phyloP scores from a whole-genome alignment of 1,140 invertebrate genomes.

The Bombus sibiricus region DNA sequence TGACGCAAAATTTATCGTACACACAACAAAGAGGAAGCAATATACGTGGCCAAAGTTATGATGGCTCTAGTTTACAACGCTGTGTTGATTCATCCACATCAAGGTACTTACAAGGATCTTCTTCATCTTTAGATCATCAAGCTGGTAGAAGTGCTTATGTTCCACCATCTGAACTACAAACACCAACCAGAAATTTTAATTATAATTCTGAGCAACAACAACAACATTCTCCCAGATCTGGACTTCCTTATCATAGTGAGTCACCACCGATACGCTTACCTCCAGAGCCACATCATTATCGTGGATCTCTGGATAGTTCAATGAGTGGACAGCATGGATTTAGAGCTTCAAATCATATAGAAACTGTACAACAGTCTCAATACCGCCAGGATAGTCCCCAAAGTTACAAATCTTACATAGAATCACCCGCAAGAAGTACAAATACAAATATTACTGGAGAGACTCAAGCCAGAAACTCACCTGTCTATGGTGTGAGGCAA shows the following conservation, averaged over 20 bases:
- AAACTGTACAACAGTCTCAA: conserved; percentile 74
- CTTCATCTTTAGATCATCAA: conserved; percentile 74
- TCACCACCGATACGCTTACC: conserved; percentile 70
- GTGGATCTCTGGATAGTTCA: conserved; percentile 63
- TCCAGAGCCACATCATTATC: conserved; percentile 75
- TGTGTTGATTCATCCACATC: conserved; percentile 57
- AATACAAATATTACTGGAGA: conserved; percentile 71
- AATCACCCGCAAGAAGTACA: conserved; percentile 60
- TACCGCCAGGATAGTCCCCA: conserved; percentile 78
- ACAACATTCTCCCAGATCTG: conserved; percentile 72
- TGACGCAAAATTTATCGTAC: conserved; percentile 65
- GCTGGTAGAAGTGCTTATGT: conserved; percentile 78
- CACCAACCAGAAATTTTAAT: conserved; percentile 66
- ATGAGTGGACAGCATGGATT: conserved; percentile 61
- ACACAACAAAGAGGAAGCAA: conserved; percentile 67
- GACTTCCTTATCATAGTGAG: conserved; percentile 73
- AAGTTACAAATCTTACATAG: conserved; percentile 74
- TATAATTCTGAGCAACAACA: conserved; percentile 71
- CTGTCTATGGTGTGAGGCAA: conserved; percentile 66
- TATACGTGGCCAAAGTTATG: conserved; percentile 74
- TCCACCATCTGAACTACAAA: conserved; percentile 79
- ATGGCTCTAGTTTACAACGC: conserved; percentile 65
- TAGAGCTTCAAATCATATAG: conserved; percentile 61
- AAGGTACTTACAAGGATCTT: conserved; percentile 71
- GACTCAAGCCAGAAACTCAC: conserved; percentile 70